Conservation (phyloP, 1,140 invertebrate genomes). For the Heliothis subflexa region DNA sequence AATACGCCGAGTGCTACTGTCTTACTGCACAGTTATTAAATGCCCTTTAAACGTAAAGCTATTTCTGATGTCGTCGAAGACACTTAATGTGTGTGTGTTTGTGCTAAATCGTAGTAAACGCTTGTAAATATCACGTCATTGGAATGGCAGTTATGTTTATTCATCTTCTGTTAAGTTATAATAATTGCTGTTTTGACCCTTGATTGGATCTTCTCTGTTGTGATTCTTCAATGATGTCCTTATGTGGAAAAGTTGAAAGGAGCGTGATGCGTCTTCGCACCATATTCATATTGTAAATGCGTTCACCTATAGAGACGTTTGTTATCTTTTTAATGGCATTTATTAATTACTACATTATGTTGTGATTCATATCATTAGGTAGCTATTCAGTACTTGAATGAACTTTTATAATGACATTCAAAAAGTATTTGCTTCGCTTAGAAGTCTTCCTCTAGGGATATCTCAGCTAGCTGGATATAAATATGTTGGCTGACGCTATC, state of each 20-base stretch:
- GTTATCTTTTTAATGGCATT: background rate
- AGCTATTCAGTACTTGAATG: too few species aligned
- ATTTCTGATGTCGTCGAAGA: conserved; percentile 67
- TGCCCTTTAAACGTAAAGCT: conserved; percentile 72
- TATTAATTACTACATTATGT: conserved; percentile 11
- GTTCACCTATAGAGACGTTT: conserved; percentile 24
- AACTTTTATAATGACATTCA: too few species aligned
- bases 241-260: conserved; percentile 41
- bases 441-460: too few species aligned
- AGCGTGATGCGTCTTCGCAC: conserved; percentile 33
- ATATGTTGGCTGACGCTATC: too few species aligned
- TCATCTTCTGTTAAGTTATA: conserved; percentile 50
- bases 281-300: conserved; percentile 16
- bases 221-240: conserved; percentile 32
- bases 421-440: too few species aligned
- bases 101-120: conserved; percentile 60
- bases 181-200: conserved; percentile 51
- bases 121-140: conserved; percentile 62
- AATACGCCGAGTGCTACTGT: background rate
- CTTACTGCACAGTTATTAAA: conserved; percentile 45
- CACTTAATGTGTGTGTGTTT: conserved; percentile 63
- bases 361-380: conserved; percentile 1
- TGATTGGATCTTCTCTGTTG: conserved; percentile 38
- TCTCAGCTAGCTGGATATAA: too few species aligned
- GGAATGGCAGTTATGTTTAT: conserved; percentile 51